A percentile compares a stretch with the other conserved stretches of the same genome.
These are phyloP conservation scores for Aleiodes sp. DNA, from an alignment of 1,140 invertebrate genomes.

Conservation along the genomic window DNA sequence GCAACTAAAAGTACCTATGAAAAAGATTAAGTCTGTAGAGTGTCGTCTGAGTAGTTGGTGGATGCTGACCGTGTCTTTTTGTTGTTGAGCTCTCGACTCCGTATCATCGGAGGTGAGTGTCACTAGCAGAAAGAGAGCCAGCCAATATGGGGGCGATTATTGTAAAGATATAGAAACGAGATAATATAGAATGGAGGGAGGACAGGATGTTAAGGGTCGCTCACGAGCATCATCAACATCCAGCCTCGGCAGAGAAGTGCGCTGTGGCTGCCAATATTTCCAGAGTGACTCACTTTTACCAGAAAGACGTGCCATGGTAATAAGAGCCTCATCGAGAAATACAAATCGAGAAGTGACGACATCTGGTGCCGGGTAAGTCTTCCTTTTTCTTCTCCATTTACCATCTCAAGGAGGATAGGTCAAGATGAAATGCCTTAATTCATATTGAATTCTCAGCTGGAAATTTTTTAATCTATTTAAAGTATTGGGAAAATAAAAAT, in stretches of 20 bases:
- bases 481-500: not conserved
- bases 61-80: conserved; percentile 12
- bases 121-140: not conserved
- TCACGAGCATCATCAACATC: conserved; percentile 73
- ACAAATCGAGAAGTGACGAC: conserved; percentile 36
- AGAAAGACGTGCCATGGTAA: conserved; percentile 73
- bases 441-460: too few species aligned
- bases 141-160: conserved; percentile 10
- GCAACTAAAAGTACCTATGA: not conserved
- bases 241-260: conserved; percentile 73
- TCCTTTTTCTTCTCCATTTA: not conserved
- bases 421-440: not conserved
- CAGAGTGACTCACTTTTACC: conserved; percentile 80
- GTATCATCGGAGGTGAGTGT: not conserved
- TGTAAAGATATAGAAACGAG: conserved; percentile 46
- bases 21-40: not conserved
- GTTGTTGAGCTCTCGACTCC: not conserved
- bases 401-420: not conserved
- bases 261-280: conserved; percentile 86
- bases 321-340: conserved; percentile 51
- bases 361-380: conserved; percentile 13
- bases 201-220: conserved; percentile 46
- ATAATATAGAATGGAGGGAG: conserved; percentile 50
- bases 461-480: not conserved
- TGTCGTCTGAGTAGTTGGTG: conserved; percentile 13